phyloP scores from a whole-genome alignment of 2,888 invertebrate genomes.

The Tholera decimalis region DNA sequence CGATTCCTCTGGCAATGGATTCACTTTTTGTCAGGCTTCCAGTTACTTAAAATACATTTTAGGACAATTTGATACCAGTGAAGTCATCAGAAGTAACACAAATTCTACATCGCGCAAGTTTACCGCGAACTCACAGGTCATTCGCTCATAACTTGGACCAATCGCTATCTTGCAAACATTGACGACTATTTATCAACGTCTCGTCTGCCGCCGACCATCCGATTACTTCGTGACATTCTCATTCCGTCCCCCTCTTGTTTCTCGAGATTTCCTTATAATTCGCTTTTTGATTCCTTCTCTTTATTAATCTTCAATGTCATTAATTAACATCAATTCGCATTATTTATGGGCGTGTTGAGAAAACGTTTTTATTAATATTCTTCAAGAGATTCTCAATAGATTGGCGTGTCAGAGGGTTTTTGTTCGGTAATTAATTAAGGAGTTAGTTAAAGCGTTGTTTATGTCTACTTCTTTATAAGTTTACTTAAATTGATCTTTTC shows the following conservation, averaged over 20 bases:
- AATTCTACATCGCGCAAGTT: not conserved
- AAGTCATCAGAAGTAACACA: too few relatives aligned
- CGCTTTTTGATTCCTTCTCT: constrained; percentile 84
- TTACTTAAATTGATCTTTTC: not conserved
- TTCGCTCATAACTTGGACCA: constrained; percentile 49
- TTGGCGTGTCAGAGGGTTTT: constrained; percentile 29
- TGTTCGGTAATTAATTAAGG: constrained; percentile 21
- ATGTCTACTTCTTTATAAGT: not conserved
- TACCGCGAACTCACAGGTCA: not conserved
- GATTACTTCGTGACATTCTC: constrained; percentile 89
- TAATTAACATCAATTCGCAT: constrained; percentile 83
- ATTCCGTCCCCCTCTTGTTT: constrained; percentile 76
- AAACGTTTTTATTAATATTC: constrained; percentile 52
- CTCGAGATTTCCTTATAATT: constrained; percentile 86
- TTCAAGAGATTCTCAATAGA: constrained; percentile 34
- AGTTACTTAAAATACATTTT: too few relatives aligned
- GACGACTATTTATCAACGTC: constrained; percentile 87
- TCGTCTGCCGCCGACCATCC: constrained; percentile 82
- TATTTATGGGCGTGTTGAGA: constrained; percentile 65
- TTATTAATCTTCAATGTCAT: constrained; percentile 85
- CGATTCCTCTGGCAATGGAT: too few relatives aligned
- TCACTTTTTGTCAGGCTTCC: too few relatives aligned
- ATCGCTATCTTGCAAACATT: constrained; percentile 58
- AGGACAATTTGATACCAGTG: too few relatives aligned
- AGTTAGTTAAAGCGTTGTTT: not conserved